Evolutionary conservation across 2,113 vertebrate genomes (phyloP).

Genomic region (Boulengeromyrus knoepffleri): DNA sequence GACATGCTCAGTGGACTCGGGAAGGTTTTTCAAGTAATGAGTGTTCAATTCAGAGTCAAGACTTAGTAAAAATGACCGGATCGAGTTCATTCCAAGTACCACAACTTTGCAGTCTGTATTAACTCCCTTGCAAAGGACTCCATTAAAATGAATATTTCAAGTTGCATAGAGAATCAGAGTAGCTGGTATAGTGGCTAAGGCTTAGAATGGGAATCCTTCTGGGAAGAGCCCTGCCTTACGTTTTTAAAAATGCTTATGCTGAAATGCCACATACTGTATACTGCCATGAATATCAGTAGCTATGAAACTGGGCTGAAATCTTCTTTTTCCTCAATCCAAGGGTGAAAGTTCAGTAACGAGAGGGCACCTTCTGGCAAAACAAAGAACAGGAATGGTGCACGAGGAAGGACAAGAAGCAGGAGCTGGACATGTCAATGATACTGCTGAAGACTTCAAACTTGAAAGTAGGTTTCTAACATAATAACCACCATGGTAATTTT

Average conservation of each 20-base stretch:
- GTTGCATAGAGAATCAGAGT: too few species aligned
- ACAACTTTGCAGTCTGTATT: too few species aligned
- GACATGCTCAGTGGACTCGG: too few species aligned
- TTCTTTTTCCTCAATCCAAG: neutral
- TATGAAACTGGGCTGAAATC: neutral
- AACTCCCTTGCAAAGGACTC: too few species aligned
- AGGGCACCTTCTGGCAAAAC: neutral
- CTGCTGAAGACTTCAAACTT: constrained; percentile 1
- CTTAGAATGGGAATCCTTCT: neutral
- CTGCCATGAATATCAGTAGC: neutral
- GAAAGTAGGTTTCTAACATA: constrained; percentile 11
- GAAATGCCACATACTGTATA: neutral
- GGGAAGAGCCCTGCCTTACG: neutral
- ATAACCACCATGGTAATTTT: neutral
- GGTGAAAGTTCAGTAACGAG: neutral
- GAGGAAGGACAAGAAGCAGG: constrained; percentile 9
- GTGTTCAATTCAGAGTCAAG: too few species aligned
- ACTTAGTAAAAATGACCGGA: too few species aligned
- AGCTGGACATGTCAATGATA: neutral
- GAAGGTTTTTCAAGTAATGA: too few species aligned
- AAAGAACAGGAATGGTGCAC: neutral
- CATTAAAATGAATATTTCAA: too few species aligned
- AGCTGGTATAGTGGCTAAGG: too few species aligned
- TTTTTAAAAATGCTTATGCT: neutral
- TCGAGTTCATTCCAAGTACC: too few species aligned